Percentiles rank a stretch among this genome's conserved stretches.
Evolutionary conservation across 2,888 invertebrate genomes (phyloP).

Genomic region (Cepaea hortensis): DNA sequence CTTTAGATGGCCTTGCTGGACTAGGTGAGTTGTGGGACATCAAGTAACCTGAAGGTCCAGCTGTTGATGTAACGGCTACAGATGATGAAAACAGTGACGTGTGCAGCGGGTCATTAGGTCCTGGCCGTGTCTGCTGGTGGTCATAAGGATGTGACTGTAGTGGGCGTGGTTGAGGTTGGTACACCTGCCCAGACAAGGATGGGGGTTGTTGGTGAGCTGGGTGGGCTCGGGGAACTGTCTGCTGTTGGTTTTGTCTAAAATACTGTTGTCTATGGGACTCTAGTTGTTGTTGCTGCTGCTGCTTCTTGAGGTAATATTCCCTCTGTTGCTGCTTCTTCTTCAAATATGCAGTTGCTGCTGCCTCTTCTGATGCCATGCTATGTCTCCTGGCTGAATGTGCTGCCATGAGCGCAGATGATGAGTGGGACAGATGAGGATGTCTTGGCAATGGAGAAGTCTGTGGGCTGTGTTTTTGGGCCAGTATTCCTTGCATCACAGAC

Average conservation of each 20-base stretch:
- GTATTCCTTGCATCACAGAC: neutral
- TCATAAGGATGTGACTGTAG: neutral
- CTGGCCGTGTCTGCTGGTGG: constrained; percentile 4
- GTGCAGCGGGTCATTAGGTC: constrained; percentile 1
- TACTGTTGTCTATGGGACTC: neutral
- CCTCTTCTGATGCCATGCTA: neutral
- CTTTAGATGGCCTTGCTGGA: constrained; percentile 16
- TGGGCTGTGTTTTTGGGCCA: neutral
- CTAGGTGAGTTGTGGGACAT: neutral
- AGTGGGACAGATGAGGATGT: neutral
- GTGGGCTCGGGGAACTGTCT: neutral
- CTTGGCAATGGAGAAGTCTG: neutral
- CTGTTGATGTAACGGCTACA: neutral
- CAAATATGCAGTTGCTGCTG: constrained; percentile 3
- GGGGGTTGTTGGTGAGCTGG: constrained; percentile 32
- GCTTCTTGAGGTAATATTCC: constrained; percentile 30
- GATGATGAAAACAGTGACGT: constrained; percentile 5
- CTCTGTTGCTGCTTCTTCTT: constrained; percentile 35
- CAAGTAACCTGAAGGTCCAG: neutral
- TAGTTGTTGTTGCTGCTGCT: constrained; percentile 15
- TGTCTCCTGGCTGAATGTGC: neutral
- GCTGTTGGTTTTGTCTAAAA: constrained; percentile 23
- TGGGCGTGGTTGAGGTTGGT: neutral
- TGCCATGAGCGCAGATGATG: neutral
- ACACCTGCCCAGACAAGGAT: constrained; percentile 26